A percentile compares a stretch with the other conserved stretches of the same genome.
Evolutionary conservation across 2,113 vertebrate species (phyloP).

Genomic region (human (Homo sapiens)): DNA sequence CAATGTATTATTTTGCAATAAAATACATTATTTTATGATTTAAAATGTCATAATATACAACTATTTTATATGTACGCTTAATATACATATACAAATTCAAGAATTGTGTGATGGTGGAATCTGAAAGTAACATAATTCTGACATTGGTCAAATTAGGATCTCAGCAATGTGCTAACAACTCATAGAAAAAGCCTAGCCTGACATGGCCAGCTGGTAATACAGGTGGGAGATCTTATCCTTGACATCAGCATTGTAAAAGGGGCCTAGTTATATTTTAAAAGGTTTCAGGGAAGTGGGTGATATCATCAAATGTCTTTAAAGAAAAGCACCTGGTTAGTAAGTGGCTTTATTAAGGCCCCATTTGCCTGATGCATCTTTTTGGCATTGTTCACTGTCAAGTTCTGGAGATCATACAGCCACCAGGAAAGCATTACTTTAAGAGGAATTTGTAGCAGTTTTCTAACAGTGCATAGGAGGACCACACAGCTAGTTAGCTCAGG

Average conservation of each 20-base stretch:
- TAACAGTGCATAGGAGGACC: constrained; percentile 69
- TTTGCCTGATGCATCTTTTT: not conserved
- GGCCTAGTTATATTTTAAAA: not conserved
- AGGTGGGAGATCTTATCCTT: not conserved
- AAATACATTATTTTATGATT: not conserved
- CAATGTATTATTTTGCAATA: not conserved
- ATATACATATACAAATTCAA: not conserved
- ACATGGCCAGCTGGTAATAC: not conserved
- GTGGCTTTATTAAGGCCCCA: constrained; percentile 10
- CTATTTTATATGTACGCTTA: not conserved
- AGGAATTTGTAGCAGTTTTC: constrained; percentile 68
- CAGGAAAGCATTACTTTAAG: constrained; percentile 54
- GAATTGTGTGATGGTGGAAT: not conserved
- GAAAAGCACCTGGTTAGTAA: constrained; percentile 18
- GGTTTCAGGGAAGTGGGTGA: constrained; percentile 45
- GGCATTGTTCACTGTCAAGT: not conserved
- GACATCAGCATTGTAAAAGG: not conserved
- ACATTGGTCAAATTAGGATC: not conserved
- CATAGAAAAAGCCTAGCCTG: not conserved
- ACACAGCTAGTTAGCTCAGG: constrained; percentile 71
- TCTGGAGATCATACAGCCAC: constrained; percentile 45
- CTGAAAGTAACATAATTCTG: constrained; percentile 11
- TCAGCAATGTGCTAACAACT: not conserved
- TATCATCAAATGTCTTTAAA: not conserved
- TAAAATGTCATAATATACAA: not conserved